Evolutionary conservation across 2,888 invertebrate species (phyloP).

Genomic region (Cetonia aurata): DNA sequence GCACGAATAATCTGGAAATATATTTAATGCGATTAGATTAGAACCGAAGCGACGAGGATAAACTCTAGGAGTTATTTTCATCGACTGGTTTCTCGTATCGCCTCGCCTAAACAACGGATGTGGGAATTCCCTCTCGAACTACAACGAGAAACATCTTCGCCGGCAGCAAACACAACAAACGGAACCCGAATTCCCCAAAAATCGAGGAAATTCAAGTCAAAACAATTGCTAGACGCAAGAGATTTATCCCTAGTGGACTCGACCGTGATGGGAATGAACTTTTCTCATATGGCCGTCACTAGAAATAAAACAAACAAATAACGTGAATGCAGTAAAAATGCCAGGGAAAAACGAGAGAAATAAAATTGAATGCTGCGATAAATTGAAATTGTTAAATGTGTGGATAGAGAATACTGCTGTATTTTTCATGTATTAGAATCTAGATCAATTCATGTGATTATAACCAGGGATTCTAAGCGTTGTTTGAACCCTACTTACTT

Average conservation of each 20-base stretch:
- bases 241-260: not conserved
- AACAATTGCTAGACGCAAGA: constrained; percentile 8
- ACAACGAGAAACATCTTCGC: not conserved
- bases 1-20: no score
- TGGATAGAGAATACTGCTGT: no score
- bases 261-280: not conserved
- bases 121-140: not conserved
- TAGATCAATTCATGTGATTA: no score
- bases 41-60: no score
- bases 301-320: constrained; percentile 13
- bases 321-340: no score
- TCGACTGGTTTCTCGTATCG: constrained; percentile 28
- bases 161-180: constrained; percentile 14
- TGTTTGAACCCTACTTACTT: no score
- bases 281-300: not conserved
- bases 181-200: constrained; percentile 18
- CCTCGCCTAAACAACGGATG: not conserved
- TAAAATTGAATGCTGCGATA: no score
- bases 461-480: no score
- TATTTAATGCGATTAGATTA: no score
- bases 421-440: no score
- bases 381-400: no score
- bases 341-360: no score
- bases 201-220: constrained; percentile 29
- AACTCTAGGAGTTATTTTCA: not conserved